phyloP scores from a whole-genome alignment of 2,113 vertebrate genomes.

The Lophotis ruficrista region DNA sequence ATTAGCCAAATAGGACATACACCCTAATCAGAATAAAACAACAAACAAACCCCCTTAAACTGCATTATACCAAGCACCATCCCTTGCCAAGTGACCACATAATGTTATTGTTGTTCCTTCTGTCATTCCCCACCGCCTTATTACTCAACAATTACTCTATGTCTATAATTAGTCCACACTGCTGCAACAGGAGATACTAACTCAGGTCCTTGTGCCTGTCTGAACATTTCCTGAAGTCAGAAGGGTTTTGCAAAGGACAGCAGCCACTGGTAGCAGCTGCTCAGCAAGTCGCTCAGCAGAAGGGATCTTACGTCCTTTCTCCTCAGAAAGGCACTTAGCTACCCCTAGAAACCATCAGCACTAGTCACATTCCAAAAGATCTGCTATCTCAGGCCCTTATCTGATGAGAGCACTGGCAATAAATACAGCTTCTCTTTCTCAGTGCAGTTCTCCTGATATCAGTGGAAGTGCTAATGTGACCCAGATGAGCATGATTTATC shows the following conservation, averaged over 20 bases:
- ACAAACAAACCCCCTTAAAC: conserved; percentile 19
- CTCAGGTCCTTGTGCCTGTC: background rate
- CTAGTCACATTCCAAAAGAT: background rate
- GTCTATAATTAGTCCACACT: conserved; percentile 44
- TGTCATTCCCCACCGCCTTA: background rate
- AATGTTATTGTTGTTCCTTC: conserved; percentile 17
- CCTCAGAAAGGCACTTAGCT: background rate
- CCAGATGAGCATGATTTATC: background rate
- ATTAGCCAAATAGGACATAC: background rate
- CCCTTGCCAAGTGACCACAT: conserved; percentile 24
- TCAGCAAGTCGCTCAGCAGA: background rate
- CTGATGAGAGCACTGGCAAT: background rate
- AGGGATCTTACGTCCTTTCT: background rate
- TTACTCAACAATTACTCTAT: conserved; percentile 20
- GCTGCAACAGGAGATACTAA: background rate
- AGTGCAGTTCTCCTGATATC: background rate
- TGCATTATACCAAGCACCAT: background rate
- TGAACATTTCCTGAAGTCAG: background rate
- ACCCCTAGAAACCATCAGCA: background rate
- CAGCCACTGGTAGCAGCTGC: background rate
- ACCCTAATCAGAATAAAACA: conserved; percentile 34
- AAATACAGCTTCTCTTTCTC: background rate
- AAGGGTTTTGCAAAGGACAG: background rate
- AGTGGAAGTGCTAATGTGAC: background rate
- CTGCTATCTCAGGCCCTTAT: background rate